phyloP scores from a whole-genome alignment of 1,140 invertebrate genomes.

The Drosophila santomea region DNA sequence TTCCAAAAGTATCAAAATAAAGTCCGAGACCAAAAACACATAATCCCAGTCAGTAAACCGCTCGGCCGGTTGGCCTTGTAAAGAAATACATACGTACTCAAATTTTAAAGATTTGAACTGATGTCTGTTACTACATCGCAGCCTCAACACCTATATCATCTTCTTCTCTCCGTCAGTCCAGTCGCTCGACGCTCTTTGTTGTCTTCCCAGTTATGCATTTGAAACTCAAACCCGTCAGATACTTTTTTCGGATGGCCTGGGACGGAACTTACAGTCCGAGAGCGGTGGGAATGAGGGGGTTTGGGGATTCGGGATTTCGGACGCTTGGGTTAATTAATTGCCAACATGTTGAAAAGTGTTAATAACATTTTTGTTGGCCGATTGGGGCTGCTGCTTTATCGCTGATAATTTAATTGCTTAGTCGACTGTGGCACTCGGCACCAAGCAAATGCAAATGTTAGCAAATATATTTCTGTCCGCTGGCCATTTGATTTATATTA shows the following conservation, averaged over 20 bases:
- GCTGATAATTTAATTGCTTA: constrained; percentile 65
- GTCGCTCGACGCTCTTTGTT: constrained; percentile 15
- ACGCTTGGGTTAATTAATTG: constrained; percentile 72
- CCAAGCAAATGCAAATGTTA: constrained; percentile 42
- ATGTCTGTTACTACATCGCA: constrained; percentile 67
- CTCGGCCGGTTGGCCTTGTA: constrained; percentile 71
- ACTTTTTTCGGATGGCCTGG: constrained; percentile 3
- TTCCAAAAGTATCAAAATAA: neutral
- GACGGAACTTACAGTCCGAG: neutral
- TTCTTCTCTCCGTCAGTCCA: constrained; percentile 1
- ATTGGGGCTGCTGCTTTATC: constrained; percentile 34
- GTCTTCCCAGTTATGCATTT: constrained; percentile 59
- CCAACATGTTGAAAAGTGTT: constrained; percentile 71
- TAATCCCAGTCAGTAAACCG: constrained; percentile 36
- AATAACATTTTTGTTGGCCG: constrained; percentile 59
- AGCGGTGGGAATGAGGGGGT: neutral
- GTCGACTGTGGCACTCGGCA: constrained; percentile 13
- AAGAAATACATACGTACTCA: constrained; percentile 52
- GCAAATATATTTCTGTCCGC: constrained; percentile 36
- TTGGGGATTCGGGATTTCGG: constrained; percentile 12
- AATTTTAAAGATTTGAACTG: constrained; percentile 64
- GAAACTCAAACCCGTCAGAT: constrained; percentile 49
- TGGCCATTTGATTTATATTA: constrained; percentile 44
- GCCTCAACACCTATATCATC: constrained; percentile 70
- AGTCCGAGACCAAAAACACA: constrained; percentile 3